Evolutionary conservation across 1,140 invertebrate genomes (phyloP).

Genomic region (Nephotettix cincticeps): DNA sequence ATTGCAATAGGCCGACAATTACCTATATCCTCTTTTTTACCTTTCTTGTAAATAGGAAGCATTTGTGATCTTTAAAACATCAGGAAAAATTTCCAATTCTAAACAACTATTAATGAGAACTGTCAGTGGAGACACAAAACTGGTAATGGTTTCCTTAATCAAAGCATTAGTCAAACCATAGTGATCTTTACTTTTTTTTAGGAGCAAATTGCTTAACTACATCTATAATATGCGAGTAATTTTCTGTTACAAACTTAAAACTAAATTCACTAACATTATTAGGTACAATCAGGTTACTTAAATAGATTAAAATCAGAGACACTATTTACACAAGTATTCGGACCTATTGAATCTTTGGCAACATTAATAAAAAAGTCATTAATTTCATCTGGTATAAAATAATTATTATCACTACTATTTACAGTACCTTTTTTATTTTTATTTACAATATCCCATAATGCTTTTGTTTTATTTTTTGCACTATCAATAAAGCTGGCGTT

Average conservation of each 20-base stretch:
- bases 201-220: slow-evolving; percentile 15
- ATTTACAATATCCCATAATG: slow-evolving; percentile 14
- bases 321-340: slow-evolving; percentile 22
- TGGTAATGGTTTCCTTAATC: background rate
- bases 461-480: slow-evolving; percentile 14
- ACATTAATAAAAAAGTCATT: slow-evolving; percentile 28
- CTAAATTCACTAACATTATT: slow-evolving; percentile 7
- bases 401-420: background rate
- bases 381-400: slow-evolving; percentile 3
- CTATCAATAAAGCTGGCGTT: slow-evolving; percentile 9
- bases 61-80: slow-evolving; percentile 1
- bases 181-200: slow-evolving; percentile 12
- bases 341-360: slow-evolving; percentile 29
- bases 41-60: slow-evolving; percentile 13
- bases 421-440: background rate
- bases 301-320: slow-evolving; percentile 11
- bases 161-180: slow-evolving; percentile 8
- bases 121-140: slow-evolving; percentile 14
- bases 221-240: slow-evolving; percentile 6
- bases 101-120: slow-evolving; percentile 1
- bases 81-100: background rate
- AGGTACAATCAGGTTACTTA: background rate
- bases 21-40: slow-evolving; percentile 8
- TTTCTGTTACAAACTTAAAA: slow-evolving; percentile 14
- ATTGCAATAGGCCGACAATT: background rate